These are phyloP conservation scores for Dunckerocampus dactyliophorus DNA, from an alignment of 2,113 vertebrate genomes.

Conservation along the genomic window DNA sequence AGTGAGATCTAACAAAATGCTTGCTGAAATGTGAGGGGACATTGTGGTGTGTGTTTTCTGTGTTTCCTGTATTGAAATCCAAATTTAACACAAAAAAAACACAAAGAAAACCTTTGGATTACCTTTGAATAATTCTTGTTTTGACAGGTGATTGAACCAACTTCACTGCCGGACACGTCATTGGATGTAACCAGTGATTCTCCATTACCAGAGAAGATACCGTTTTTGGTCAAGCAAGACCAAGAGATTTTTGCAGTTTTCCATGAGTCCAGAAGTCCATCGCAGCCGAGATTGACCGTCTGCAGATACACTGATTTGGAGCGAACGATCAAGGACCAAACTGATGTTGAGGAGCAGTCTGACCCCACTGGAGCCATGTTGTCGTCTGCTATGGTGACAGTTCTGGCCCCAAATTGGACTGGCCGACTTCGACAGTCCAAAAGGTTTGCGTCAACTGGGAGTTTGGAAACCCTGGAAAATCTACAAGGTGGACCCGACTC, in stretches of 20 bases:
- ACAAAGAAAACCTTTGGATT: background rate
- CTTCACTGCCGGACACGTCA: slow-evolving; percentile 5
- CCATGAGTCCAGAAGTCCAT: slow-evolving; percentile 15
- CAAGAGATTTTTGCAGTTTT: slow-evolving; percentile 5
- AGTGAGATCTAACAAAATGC: too few species aligned
- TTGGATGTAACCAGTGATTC: slow-evolving; percentile 4
- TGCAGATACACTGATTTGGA: background rate
- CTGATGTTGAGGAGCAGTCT: slow-evolving; percentile 5
- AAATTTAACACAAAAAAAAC: too few species aligned
- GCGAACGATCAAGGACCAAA: slow-evolving; percentile 16
- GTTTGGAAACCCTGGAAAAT: slow-evolving; percentile 30
- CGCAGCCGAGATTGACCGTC: slow-evolving; percentile 13
- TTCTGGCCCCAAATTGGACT: slow-evolving; percentile 68
- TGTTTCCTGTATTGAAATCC: too few species aligned
- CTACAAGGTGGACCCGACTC: slow-evolving; percentile 25
- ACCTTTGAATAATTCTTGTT: slow-evolving; percentile 16
- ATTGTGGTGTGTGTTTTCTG: too few species aligned
- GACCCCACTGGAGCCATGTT: slow-evolving; percentile 52
- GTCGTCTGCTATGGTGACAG: slow-evolving; percentile 67
- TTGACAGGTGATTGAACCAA: slow-evolving; percentile 47
- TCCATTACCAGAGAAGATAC: slow-evolving; percentile 12
- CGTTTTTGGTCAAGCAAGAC: slow-evolving; percentile 16
- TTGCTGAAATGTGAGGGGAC: too few species aligned
- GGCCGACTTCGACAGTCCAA: slow-evolving; percentile 50
- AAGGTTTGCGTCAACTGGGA: slow-evolving; percentile 32